Percentiles rank a stretch among this genome's conserved stretches.
phyloP scores from a whole-genome alignment of 2,113 vertebrate species.

The Henicopernis longicauda region DNA sequence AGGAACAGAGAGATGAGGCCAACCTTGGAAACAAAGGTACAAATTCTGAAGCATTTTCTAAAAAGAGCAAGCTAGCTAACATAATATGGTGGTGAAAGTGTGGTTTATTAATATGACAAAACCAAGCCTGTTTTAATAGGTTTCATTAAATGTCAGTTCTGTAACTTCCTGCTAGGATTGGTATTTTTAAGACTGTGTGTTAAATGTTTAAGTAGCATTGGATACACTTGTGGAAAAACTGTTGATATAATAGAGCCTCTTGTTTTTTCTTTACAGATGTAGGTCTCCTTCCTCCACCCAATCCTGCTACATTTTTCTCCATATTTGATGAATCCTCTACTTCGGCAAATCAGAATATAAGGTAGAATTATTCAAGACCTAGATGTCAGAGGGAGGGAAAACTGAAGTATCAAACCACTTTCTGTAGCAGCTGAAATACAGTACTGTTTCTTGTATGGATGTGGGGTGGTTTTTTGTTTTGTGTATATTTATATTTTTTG shows the following conservation, averaged over 20 bases:
- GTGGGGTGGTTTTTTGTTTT: not conserved
- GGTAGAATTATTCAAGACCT: constrained; percentile 37
- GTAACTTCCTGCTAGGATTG: not conserved
- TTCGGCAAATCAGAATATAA: constrained; percentile 53
- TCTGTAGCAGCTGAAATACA: not conserved
- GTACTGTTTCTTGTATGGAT: not conserved
- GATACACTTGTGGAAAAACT: not conserved
- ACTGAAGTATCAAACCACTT: not conserved
- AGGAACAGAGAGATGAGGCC: not conserved
- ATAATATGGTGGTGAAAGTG: not conserved
- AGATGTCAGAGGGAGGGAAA: not conserved
- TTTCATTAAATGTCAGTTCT: not conserved
- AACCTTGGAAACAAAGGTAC: not conserved
- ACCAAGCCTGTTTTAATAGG: not conserved
- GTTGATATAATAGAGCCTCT: not conserved
- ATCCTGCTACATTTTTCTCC: constrained; percentile 52
- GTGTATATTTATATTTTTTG: not conserved
- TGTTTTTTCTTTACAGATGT: not conserved
- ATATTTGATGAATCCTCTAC: constrained; percentile 74
- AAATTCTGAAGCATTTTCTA: not conserved
- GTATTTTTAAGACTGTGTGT: not conserved
- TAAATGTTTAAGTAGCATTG: not conserved
- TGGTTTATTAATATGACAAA: not conserved
- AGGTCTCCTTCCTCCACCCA: not conserved
- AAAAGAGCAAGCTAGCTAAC: not conserved